These are phyloP conservation scores for Caenorhabditis inopinata DNA, from an alignment of 1,140 invertebrate genomes.

Conservation along the genomic window DNA sequence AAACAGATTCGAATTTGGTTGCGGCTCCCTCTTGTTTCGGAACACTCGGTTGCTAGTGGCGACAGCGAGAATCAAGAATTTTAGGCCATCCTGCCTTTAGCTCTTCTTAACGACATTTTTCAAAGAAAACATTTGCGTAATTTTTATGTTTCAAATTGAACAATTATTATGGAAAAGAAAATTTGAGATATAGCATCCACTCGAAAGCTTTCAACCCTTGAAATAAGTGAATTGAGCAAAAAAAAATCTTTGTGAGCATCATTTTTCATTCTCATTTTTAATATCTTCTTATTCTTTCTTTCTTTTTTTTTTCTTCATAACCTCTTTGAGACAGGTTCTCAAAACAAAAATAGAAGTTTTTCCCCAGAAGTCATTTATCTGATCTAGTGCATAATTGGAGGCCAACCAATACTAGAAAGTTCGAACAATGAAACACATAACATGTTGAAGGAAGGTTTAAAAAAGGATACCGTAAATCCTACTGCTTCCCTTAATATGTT, in stretches of 20 bases:
- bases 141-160: too few species aligned
- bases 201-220: conserved; percentile 7
- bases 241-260: not conserved
- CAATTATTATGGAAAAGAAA: not conserved
- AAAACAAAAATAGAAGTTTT: too few species aligned
- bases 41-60: not conserved
- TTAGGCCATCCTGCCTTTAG: too few species aligned
- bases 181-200: not conserved
- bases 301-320: not conserved
- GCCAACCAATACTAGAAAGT: too few species aligned
- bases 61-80: not conserved
- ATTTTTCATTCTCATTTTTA: not conserved
- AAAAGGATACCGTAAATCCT: too few species aligned
- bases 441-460: too few species aligned
- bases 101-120: not conserved
- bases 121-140: not conserved
- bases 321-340: not conserved
- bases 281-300: not conserved
- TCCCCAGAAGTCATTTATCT: too few species aligned
- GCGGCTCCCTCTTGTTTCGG: not conserved
- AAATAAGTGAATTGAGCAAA: conserved; percentile 33
- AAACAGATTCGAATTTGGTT: too few species aligned
- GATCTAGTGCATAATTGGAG: too few species aligned
- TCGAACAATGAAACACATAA: too few species aligned
- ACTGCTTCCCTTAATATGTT: too few species aligned